Base-by-base conservation (phyloP, 2,797 vertebrate genomes). In the Pseudochirops cupreus region DNA sequence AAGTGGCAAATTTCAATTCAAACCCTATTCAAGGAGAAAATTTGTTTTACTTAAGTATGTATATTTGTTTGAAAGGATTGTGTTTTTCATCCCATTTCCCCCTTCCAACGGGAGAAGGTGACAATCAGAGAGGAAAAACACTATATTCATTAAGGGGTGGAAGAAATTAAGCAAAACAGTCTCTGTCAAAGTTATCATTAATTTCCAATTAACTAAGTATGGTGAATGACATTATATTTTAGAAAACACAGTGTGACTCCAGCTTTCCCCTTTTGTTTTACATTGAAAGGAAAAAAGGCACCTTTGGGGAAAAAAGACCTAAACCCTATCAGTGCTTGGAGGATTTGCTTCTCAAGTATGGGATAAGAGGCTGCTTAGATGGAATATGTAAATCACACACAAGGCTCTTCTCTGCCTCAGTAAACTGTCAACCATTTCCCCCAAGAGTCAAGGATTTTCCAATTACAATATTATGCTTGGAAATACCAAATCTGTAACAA, bases 401-500 rank as follows among this genome's bases (percentile, higher is more conserved):
- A 82, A 91, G 59, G 54, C 82, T 91, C 29, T 89, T 31, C 16
- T 59, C 89, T 33, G 91, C 67, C 39, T 62, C 90, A 91, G 56
- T 97, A 91, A 94, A 12, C 1, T 50, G 57, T 91, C 52, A 90
- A 62, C 58, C 94, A 11, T 92, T 67, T 55, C 33, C 39, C 62
- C 46, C 2, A 93, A 92, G 46, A 94, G 7, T 0, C 10, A 95
- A 52, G 29, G 0, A 1, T 92, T 56, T 94, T 96, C 53, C 91
- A 97, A 59, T 94, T 93, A 91, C 3, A 56, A 0, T 18, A 10
- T 7, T 87, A 52, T 89, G 33, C 50, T 56, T 95, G 3, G 7
- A 97, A 95, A 97, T 93, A 54, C 59, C 18, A 95, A 92, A 90
- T 93, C 62, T 97, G 59, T 62, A 95, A 91, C 67, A 94, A 39